Conservation (phyloP, 2,888 invertebrate genomes). For the Drosophila mimica region DNA sequence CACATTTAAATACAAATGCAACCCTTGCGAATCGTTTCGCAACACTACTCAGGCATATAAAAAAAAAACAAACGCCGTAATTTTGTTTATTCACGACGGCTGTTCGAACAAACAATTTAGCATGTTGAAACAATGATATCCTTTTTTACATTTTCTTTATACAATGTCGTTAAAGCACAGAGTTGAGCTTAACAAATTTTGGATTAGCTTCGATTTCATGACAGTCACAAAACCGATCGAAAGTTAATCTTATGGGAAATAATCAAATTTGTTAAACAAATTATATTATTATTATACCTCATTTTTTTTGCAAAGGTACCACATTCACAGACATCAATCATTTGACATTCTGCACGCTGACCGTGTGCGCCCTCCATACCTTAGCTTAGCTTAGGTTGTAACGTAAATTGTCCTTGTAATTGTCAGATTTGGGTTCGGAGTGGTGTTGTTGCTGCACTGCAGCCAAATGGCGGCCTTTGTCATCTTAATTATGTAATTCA, state of each 20-base stretch:
- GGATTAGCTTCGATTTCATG: neutral
- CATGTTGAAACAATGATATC: neutral
- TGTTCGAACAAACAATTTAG: neutral
- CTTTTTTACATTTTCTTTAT: neutral
- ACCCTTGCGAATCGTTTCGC: neutral
- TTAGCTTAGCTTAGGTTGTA: too few relatives aligned
- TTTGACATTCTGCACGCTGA: constrained; percentile 39
- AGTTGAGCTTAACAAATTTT: neutral
- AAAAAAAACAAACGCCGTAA: neutral
- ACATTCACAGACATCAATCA: constrained; percentile 37
- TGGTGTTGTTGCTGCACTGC: constrained; percentile 9
- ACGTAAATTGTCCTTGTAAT: too few relatives aligned
- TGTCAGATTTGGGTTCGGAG: neutral
- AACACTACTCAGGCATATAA: constrained; percentile 30
- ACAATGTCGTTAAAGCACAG: neutral
- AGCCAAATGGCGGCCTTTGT: constrained; percentile 10
- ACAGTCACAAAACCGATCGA: neutral
- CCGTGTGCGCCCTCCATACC: constrained; percentile 86
- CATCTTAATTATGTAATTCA: constrained; percentile 18
- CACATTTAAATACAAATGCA: constrained; percentile 18
- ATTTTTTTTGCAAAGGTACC: constrained; percentile 8
- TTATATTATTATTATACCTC: neutral
- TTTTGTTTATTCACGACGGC: neutral
- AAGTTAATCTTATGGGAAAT: neutral
- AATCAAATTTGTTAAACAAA: neutral